These are phyloP conservation scores for Heliconius nattereri DNA, from an alignment of 1,140 invertebrate species.

Conservation along the genomic window DNA sequence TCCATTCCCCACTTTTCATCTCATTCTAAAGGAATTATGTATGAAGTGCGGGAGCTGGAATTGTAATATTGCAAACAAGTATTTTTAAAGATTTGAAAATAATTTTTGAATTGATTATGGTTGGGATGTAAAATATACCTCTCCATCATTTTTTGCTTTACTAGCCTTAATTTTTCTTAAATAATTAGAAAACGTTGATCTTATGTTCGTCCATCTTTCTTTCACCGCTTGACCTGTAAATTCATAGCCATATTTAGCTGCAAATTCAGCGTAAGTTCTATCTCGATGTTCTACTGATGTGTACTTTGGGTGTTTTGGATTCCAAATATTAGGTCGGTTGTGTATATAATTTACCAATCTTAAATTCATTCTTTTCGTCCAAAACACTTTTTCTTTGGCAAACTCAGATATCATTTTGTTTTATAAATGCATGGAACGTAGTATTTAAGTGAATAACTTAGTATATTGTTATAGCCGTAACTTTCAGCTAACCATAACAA, in stretches of 20 bases:
- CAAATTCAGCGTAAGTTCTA: conserved; percentile 69
- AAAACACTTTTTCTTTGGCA: conserved; percentile 75
- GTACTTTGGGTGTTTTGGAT: conserved; percentile 74
- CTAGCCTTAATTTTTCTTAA: conserved; percentile 67
- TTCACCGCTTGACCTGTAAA: conserved; percentile 73
- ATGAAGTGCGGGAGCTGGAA: no score
- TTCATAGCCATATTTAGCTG: conserved; percentile 66
- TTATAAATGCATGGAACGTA: background rate
- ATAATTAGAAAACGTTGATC: conserved; percentile 71
- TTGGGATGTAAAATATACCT: conserved; percentile 45
- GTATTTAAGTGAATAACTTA: background rate
- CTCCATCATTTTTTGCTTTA: conserved; percentile 49
- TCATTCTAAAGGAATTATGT: no score
- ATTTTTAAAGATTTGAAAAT: no score
- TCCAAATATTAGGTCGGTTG: conserved; percentile 71
- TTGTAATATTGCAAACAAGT: no score
- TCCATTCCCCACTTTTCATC: no score
- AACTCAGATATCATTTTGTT: conserved; percentile 69
- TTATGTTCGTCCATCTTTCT: conserved; percentile 74
- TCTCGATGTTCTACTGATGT: conserved; percentile 62
- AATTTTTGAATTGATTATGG: no score
- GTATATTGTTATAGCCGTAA: background rate
- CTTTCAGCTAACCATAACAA: no score
- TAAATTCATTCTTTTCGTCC: conserved; percentile 74
- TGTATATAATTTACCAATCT: conserved; percentile 73